These are phyloP conservation scores for Philereme vetulata DNA, from an alignment of 2,888 invertebrate species.

Conservation along the genomic window DNA sequence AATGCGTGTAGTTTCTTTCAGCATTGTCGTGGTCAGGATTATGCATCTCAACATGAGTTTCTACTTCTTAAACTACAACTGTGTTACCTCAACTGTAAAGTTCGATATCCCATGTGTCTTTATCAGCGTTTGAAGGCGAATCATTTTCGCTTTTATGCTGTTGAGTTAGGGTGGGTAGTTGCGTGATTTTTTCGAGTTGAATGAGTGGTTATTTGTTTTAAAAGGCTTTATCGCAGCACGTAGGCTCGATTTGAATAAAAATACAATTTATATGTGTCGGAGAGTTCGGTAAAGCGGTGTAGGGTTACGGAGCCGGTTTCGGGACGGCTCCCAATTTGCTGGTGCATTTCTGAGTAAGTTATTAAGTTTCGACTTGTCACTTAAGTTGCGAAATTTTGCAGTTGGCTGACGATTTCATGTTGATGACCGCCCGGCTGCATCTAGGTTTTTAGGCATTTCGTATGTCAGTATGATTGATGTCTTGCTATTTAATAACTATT, in stretches of 20 bases:
- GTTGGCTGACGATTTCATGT: conserved; percentile 56
- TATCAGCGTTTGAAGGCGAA: conserved; percentile 33
- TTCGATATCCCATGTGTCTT: conserved; percentile 61
- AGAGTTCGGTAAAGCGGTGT: conserved; percentile 74
- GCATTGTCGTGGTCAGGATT: conserved; percentile 52
- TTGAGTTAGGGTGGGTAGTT: conserved; percentile 54
- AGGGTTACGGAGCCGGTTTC: conserved; percentile 78
- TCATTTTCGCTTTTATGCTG: conserved; percentile 52
- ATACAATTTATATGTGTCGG: conserved; percentile 83
- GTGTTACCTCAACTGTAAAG: conserved; percentile 70
- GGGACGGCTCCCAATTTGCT: conserved; percentile 80
- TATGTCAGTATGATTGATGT: conserved; percentile 30
- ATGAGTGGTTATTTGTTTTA: conserved; percentile 78
- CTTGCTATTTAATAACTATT: conserved; percentile 25
- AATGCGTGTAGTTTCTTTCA: conserved; percentile 52
- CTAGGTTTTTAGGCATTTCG: conserved; percentile 40
- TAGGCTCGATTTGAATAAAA: conserved; percentile 82
- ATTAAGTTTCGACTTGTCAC: conserved; percentile 83
- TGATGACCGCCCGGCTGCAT: conserved; percentile 44
- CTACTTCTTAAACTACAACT: conserved; percentile 70
- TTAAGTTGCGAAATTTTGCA: conserved; percentile 79
- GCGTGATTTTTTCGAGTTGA: conserved; percentile 47
- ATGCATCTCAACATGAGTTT: conserved; percentile 59
- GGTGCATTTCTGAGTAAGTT: conserved; percentile 82
- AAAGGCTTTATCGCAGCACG: conserved; percentile 78